phyloP scores from a whole-genome alignment of 2,113 vertebrate species.

The Puntigrus tetrazona region DNA sequence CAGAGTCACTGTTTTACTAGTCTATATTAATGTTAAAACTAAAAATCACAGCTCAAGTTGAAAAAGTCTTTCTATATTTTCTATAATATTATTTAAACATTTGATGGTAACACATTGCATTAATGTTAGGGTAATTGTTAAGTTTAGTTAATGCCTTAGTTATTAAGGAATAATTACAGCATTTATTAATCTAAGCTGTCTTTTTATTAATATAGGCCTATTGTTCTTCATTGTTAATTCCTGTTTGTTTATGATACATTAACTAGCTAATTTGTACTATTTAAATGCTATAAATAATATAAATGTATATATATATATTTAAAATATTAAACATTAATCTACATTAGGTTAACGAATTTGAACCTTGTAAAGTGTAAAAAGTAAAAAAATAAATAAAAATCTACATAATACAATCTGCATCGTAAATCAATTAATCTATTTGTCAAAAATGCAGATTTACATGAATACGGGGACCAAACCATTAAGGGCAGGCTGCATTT shows the following conservation, averaged over 20 bases:
- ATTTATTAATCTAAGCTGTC: background rate
- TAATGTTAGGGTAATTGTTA: background rate
- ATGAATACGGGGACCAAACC: slow-evolving; percentile 21
- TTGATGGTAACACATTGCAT: background rate
- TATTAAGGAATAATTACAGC: background rate
- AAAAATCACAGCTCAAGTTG: background rate
- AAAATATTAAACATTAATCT: background rate
- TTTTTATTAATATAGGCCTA: background rate
- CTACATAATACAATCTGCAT: background rate
- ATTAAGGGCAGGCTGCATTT: slow-evolving; percentile 48
- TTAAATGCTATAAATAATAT: background rate
- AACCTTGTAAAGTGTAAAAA: background rate
- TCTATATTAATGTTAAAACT: background rate
- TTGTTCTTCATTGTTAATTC: background rate
- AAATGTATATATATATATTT: background rate
- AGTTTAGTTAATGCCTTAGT: background rate
- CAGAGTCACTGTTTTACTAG: background rate
- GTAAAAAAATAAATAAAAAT: too few species aligned
- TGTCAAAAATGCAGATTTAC: slow-evolving; percentile 4
- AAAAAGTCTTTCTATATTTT: background rate
- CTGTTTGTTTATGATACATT: background rate
- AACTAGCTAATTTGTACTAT: background rate
- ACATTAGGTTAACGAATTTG: background rate
- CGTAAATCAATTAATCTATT: slow-evolving; percentile 8
- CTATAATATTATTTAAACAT: background rate